These are phyloP conservation scores for Ectobius pallidus DNA, from an alignment of 2,888 invertebrate species.

Conservation along the genomic window DNA sequence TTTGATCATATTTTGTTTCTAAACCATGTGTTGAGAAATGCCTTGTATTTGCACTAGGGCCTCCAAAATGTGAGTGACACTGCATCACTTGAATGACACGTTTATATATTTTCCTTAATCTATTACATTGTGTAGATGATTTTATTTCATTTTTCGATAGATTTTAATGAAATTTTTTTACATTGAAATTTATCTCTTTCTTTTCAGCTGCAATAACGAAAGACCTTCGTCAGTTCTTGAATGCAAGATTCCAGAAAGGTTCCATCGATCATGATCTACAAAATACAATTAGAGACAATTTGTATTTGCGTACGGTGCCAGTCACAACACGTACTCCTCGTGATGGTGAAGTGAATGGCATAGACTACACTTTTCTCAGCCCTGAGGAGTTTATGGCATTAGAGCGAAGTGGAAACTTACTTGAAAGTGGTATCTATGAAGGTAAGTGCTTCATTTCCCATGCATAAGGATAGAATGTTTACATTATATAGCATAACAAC, in stretches of 20 bases:
- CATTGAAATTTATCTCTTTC: slow-evolving; percentile 3
- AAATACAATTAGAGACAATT: slow-evolving; percentile 67
- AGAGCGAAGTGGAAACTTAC: slow-evolving; percentile 61
- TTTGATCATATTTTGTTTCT: too few relatives aligned
- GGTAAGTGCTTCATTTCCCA: too few relatives aligned
- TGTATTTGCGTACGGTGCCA: slow-evolving; percentile 67
- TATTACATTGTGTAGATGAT: too few relatives aligned
- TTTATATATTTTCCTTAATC: too few relatives aligned
- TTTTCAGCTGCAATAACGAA: slow-evolving; percentile 56
- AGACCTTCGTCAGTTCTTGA: slow-evolving; percentile 62
- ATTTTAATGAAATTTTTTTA: too few relatives aligned
- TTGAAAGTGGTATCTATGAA: slow-evolving; percentile 68
- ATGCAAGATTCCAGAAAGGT: slow-evolving; percentile 62
- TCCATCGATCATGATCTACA: slow-evolving; percentile 66
- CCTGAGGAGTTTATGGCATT: slow-evolving; percentile 62
- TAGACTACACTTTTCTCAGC: slow-evolving; percentile 65
- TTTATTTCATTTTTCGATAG: too few relatives aligned
- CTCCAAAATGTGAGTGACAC: too few relatives aligned
- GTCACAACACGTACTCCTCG: slow-evolving; percentile 64
- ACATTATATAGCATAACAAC: too few relatives aligned
- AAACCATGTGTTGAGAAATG: too few relatives aligned
- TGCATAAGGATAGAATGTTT: too few relatives aligned
- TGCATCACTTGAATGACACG: too few relatives aligned
- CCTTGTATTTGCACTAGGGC: too few relatives aligned
- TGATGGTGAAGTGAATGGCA: slow-evolving; percentile 65